Conservation (phyloP, 2,888 invertebrate species). For the Boloria selene region DNA sequence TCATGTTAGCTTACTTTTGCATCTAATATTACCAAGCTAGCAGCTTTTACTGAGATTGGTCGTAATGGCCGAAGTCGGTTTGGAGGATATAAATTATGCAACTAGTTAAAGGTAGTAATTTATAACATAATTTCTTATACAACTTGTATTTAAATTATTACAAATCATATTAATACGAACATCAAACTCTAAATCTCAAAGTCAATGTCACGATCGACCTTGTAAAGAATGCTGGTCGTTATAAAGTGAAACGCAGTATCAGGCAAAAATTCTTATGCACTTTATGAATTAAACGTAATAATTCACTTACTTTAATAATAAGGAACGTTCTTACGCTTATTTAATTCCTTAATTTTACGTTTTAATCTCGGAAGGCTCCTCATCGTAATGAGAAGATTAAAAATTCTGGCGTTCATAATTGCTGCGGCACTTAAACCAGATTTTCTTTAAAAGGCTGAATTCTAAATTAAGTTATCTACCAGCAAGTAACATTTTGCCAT, state of each 20-base stretch:
- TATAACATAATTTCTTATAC: too few relatives aligned
- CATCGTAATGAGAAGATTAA: conserved; percentile 70
- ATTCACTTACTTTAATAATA: conserved; percentile 20
- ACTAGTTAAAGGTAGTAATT: too few relatives aligned
- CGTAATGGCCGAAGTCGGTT: too few relatives aligned
- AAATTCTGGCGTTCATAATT: conserved; percentile 65
- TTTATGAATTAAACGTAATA: conserved; percentile 16
- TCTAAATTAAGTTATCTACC: conserved; percentile 20
- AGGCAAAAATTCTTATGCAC: not conserved
- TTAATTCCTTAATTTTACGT: conserved; percentile 19
- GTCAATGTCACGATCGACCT: too few relatives aligned
- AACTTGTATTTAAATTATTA: too few relatives aligned
- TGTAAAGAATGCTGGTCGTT: too few relatives aligned
- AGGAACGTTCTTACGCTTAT: conserved; percentile 17
- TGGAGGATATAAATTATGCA: too few relatives aligned
- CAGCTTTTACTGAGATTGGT: too few relatives aligned
- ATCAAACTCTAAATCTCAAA: too few relatives aligned
- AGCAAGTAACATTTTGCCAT: conserved; percentile 5
- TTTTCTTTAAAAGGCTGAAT: conserved; percentile 47
- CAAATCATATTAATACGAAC: too few relatives aligned
- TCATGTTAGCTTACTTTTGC: too few relatives aligned
- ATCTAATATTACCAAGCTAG: too few relatives aligned
- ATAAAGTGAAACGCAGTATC: not conserved
- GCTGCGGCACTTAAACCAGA: conserved; percentile 59
- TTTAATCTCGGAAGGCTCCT: conserved; percentile 61